Conservation (phyloP, 2,888 invertebrate species). For the Lamellibrachia satsuma region DNA sequence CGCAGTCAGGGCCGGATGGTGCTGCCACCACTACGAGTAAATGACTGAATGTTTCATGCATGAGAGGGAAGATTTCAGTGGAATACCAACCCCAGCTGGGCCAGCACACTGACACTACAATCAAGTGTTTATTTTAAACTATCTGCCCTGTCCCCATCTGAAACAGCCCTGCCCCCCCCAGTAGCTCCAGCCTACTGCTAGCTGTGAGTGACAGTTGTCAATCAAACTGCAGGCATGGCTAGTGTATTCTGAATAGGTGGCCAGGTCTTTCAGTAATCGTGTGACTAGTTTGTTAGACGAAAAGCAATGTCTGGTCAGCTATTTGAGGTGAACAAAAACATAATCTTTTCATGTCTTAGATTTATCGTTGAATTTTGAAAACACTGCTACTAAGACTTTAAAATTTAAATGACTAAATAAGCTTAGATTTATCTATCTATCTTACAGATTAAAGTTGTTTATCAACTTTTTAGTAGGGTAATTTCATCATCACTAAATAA, state of each 20-base stretch:
- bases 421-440: neutral
- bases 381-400: neutral
- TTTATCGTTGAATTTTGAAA: neutral
- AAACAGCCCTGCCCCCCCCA: neutral
- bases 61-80: neutral
- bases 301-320: neutral
- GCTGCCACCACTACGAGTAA: neutral
- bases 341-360: neutral
- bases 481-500: neutral
- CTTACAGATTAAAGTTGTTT: neutral
- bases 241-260: neutral
- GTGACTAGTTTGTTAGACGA: neutral
- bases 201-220: neutral
- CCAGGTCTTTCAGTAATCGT: neutral
- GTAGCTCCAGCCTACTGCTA: neutral
- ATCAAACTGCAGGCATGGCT: neutral
- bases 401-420: neutral
- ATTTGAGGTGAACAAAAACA: neutral
- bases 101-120: neutral
- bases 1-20: neutral
- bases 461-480: neutral
- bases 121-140: conserved; percentile 7
- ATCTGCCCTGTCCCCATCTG: neutral
- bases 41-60: neutral
- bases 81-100: neutral